A percentile compares a stretch with the other conserved stretches of the same genome.
Evolutionary conservation across 2,113 vertebrate species (phyloP).

Genomic region (Urocolius indicus): DNA sequence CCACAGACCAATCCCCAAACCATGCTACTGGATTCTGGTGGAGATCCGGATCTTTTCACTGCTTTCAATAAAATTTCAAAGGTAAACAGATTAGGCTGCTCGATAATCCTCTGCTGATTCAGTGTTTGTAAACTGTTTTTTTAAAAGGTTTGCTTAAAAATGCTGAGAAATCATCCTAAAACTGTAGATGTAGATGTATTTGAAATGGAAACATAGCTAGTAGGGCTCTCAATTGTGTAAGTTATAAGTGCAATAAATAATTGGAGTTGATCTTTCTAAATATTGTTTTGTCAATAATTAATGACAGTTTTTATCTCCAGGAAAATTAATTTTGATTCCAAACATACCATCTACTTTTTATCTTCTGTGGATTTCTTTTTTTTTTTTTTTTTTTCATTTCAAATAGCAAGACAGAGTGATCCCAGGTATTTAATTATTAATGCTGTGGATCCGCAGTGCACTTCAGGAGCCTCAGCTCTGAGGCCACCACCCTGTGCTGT

Average conservation of each 20-base stretch:
- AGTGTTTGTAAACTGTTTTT: not conserved
- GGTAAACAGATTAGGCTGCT: not conserved
- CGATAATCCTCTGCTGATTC: not conserved
- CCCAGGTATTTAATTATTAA: conserved; percentile 41
- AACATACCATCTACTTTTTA: not conserved
- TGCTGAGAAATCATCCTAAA: not conserved
- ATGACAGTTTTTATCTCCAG: not conserved
- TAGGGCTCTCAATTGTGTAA: not conserved
- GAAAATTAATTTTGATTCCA: conserved; percentile 11
- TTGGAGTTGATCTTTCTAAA: not conserved
- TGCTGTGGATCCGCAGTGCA: not conserved
- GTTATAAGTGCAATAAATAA: conserved; percentile 9
- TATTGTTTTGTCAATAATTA: conserved; percentile 16
- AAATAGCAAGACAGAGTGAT: not conserved
- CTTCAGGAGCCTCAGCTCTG: conserved; percentile 5
- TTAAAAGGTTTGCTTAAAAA: conserved; percentile 9
- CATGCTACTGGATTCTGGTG: not conserved
- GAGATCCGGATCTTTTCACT: not conserved
- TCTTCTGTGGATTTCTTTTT: not conserved
- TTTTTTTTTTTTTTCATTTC: not conserved
- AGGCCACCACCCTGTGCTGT: not conserved
- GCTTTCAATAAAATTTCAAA: conserved; percentile 9
- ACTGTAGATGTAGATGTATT: not conserved
- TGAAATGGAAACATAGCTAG: not conserved
- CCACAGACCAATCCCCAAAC: not conserved